These are phyloP conservation scores for Brachyalestes nurse DNA, from an alignment of 2,797 vertebrate species.

Conservation along the genomic window DNA sequence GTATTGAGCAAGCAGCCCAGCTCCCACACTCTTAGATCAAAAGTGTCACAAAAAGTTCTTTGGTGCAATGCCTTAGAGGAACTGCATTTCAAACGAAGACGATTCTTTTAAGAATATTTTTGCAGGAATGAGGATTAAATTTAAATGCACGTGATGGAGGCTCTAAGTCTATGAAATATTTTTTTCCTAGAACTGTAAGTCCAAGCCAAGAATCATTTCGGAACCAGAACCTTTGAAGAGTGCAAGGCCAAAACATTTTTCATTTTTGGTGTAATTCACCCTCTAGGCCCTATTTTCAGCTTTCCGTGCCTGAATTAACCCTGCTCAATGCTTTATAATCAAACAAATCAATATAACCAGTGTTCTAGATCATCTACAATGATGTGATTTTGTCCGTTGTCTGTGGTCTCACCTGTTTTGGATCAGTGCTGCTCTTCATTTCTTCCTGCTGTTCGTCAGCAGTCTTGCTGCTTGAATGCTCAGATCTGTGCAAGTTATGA, in stretches of 20 bases:
- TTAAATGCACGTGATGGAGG: too few relatives aligned
- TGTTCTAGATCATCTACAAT: background rate
- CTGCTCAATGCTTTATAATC: background rate
- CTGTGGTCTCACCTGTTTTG: background rate
- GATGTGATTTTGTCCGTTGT: background rate
- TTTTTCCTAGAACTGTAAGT: too few relatives aligned
- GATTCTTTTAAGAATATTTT: too few relatives aligned
- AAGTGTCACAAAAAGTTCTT: background rate
- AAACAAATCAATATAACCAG: background rate
- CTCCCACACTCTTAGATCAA: background rate
- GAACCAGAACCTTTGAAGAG: background rate
- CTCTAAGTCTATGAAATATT: too few relatives aligned
- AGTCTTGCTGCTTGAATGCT: background rate
- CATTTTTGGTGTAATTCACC: background rate
- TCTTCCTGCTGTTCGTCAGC: background rate
- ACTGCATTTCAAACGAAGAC: background rate
- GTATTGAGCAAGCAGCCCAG: background rate
- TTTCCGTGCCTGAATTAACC: background rate
- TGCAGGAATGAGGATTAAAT: too few relatives aligned
- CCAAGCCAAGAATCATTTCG: too few relatives aligned
- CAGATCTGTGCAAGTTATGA: background rate
- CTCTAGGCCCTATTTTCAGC: background rate
- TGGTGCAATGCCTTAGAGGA: background rate
- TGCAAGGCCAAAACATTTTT: background rate
- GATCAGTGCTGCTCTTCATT: background rate